These are phyloP conservation scores for Dromius quadrimaculatus DNA, from an alignment of 2,888 invertebrate genomes.

Conservation along the genomic window DNA sequence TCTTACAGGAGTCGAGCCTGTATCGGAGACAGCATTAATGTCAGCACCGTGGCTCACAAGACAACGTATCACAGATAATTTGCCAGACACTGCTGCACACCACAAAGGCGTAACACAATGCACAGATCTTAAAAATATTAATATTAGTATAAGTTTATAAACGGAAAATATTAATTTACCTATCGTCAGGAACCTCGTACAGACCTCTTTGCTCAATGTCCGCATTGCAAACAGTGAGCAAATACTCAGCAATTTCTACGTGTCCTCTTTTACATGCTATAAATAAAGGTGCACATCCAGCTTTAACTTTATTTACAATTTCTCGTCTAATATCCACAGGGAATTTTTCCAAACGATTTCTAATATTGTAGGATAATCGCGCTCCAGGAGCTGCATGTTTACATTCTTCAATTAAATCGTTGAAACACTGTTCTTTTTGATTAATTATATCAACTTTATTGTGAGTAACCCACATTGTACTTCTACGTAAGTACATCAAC, in stretches of 20 bases:
- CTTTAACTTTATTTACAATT: slow-evolving; percentile 77
- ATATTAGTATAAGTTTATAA: not conserved
- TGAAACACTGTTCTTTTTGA: slow-evolving; percentile 70
- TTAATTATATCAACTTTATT: slow-evolving; percentile 62
- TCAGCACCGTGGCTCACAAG: slow-evolving; percentile 84
- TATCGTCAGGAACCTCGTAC: slow-evolving; percentile 87
- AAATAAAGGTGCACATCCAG: slow-evolving; percentile 86
- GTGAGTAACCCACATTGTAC: slow-evolving; percentile 61
- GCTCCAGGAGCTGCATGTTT: slow-evolving; percentile 78
- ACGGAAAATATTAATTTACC: slow-evolving; percentile 60
- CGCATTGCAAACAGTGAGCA: slow-evolving; percentile 84
- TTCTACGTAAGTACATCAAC: too few relatives aligned
- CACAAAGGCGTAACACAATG: slow-evolving; percentile 91
- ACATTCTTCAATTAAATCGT: slow-evolving; percentile 76
- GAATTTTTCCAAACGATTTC: slow-evolving; percentile 71
- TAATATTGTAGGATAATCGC: slow-evolving; percentile 68
- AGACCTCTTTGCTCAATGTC: slow-evolving; percentile 88
- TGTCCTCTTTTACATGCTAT: slow-evolving; percentile 83
- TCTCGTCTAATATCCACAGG: slow-evolving; percentile 74
- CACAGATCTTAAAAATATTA: slow-evolving; percentile 69
- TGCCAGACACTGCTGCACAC: slow-evolving; percentile 92
- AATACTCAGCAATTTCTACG: slow-evolving; percentile 86
- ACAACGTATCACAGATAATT: slow-evolving; percentile 80
- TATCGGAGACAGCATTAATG: slow-evolving; percentile 89
- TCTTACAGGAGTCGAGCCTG: slow-evolving; percentile 89